These are phyloP conservation scores for Myiothlypis coronata DNA, from an alignment of 2,797 vertebrate species.

Conservation along the genomic window DNA sequence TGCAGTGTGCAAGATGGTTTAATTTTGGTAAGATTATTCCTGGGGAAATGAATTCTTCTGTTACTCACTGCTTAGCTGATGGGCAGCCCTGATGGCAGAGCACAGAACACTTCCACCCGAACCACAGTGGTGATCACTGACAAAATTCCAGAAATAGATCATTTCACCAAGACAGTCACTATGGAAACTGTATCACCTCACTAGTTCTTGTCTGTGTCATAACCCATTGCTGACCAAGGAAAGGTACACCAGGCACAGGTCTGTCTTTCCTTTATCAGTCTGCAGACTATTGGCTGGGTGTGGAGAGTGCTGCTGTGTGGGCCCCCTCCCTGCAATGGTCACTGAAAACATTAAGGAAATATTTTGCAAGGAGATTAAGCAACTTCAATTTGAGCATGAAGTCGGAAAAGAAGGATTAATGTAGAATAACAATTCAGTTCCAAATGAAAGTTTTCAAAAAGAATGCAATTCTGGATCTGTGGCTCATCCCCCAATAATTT, in stretches of 20 bases:
- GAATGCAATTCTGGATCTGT: background rate
- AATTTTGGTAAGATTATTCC: background rate
- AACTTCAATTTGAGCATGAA: background rate
- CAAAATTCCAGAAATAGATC: slow-evolving; percentile 50
- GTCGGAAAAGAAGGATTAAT: background rate
- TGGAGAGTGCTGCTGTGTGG: background rate
- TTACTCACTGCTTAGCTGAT: background rate
- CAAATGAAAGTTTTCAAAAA: background rate
- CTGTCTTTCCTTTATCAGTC: background rate
- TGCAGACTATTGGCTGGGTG: background rate
- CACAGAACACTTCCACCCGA: background rate
- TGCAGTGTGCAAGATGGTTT: background rate
- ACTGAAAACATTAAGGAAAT: background rate
- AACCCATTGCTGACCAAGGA: background rate
- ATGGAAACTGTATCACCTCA: slow-evolving; percentile 51
- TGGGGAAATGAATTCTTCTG: background rate
- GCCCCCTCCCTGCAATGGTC: background rate
- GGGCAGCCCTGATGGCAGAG: background rate
- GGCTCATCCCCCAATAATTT: background rate
- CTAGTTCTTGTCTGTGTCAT: background rate
- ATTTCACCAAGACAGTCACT: slow-evolving; percentile 24
- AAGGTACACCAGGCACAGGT: background rate
- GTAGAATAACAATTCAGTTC: background rate
- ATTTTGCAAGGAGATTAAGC: background rate
- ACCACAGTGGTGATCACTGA: slow-evolving; percentile 5